Conservation (phyloP, 2,888 invertebrate species). For the Sarcophaga carnaria region DNA sequence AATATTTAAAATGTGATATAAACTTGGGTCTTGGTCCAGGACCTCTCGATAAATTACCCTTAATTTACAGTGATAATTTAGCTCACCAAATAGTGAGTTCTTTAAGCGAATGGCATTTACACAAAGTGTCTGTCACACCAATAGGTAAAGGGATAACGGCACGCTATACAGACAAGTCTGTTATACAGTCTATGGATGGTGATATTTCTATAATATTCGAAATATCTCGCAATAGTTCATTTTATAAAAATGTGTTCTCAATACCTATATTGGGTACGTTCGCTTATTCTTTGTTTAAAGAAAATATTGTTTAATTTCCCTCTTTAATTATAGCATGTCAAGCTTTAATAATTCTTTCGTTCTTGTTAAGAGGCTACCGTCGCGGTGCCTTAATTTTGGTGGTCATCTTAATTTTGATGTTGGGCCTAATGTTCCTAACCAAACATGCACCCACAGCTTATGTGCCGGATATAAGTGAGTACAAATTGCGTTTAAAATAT, state of each 20-base stretch:
- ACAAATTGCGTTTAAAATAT: background rate
- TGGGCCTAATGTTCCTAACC: constrained; percentile 77
- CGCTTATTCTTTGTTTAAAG: background rate
- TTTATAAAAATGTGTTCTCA: constrained; percentile 77
- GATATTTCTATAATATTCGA: constrained; percentile 75
- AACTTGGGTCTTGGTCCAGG: constrained; percentile 73
- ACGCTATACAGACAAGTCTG: constrained; percentile 71
- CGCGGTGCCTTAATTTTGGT: constrained; percentile 77
- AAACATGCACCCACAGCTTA: constrained; percentile 78
- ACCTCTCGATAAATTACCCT: constrained; percentile 39
- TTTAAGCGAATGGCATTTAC: constrained; percentile 77
- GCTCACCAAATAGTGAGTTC: constrained; percentile 75
- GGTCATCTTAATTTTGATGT: constrained; percentile 74
- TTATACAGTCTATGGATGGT: constrained; percentile 74
- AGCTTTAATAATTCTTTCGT: constrained; percentile 76
- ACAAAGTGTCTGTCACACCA: constrained; percentile 72
- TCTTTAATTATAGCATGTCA: constrained; percentile 73
- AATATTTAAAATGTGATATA: constrained; percentile 77
- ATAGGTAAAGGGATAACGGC: constrained; percentile 70
- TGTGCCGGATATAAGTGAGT: constrained; percentile 78
- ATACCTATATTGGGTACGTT: constrained; percentile 77
- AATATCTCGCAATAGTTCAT: constrained; percentile 76
- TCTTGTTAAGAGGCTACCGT: constrained; percentile 76
- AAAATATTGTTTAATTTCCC: background rate
- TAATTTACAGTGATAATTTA: constrained; percentile 65